Evolutionary conservation across 2,113 vertebrate species (phyloP).

Genomic region (Cynocephalus volans): DNA sequence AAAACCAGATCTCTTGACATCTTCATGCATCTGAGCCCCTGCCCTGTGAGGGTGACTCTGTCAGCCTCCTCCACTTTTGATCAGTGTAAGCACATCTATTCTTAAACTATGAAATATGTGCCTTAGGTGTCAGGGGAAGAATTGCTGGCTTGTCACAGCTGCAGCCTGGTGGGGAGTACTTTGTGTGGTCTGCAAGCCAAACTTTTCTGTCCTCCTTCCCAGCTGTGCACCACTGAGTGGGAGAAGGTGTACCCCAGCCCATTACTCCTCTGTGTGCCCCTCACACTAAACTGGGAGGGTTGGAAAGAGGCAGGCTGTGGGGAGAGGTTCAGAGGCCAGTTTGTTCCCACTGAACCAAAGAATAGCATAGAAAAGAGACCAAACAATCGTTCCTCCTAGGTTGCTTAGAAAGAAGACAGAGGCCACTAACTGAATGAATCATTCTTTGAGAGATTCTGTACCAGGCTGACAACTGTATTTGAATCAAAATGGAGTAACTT

Average conservation of each 20-base stretch:
- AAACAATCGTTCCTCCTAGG: constrained; percentile 72
- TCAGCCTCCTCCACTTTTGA: constrained; percentile 57
- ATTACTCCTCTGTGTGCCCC: constrained; percentile 54
- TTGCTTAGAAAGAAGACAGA: constrained; percentile 64
- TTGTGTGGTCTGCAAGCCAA: constrained; percentile 81
- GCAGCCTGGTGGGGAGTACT: constrained; percentile 77
- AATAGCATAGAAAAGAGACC: constrained; percentile 59
- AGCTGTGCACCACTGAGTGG: constrained; percentile 78
- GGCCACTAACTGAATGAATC: constrained; percentile 59
- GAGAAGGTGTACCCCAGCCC: constrained; percentile 70
- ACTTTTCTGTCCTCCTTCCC: constrained; percentile 59
- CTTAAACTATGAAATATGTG: constrained; percentile 79
- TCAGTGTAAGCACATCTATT: constrained; percentile 84
- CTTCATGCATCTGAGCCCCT: constrained; percentile 74
- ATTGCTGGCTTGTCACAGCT: constrained; percentile 81
- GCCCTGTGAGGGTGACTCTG: constrained; percentile 59
- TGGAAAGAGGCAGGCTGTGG: constrained; percentile 39
- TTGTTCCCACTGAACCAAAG: constrained; percentile 78
- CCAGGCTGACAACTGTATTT: constrained; percentile 61
- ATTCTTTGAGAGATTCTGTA: constrained; percentile 60
- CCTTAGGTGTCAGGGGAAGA: constrained; percentile 79
- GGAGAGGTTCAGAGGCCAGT: constrained; percentile 70
- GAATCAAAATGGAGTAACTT: constrained; percentile 48
- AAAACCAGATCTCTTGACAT: constrained; percentile 77
- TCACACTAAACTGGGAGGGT: not conserved